Conservation (phyloP, 2,113 vertebrate genomes). For the Platichthys stellatus region DNA sequence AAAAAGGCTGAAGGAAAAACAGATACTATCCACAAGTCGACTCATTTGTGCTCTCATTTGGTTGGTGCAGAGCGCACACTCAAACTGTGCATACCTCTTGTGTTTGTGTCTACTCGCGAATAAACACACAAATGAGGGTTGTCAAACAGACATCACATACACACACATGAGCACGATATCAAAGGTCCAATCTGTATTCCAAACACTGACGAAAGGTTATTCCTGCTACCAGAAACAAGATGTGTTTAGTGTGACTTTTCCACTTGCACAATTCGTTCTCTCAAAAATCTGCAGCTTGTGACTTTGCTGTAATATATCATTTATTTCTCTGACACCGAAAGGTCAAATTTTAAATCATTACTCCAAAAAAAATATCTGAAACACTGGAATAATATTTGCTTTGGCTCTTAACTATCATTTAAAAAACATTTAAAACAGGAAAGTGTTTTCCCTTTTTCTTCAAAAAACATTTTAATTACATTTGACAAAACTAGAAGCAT, state of each 20-base stretch:
- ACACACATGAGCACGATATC: neutral
- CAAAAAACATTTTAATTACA: too few relatives aligned
- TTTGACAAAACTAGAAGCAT: too few relatives aligned
- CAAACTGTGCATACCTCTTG: slow-evolving; percentile 32
- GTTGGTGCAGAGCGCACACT: slow-evolving; percentile 34
- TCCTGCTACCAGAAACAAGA: slow-evolving; percentile 22
- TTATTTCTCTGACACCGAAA: neutral
- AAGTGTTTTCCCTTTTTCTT: too few relatives aligned
- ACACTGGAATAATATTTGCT: too few relatives aligned
- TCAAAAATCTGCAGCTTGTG: neutral
- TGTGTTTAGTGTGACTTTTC: slow-evolving; percentile 26
- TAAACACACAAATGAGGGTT: slow-evolving; percentile 22
- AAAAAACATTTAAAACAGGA: too few relatives aligned
- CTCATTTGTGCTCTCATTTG: slow-evolving; percentile 22
- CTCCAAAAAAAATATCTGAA: too few relatives aligned
- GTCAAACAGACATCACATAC: neutral
- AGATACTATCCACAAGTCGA: slow-evolving; percentile 28
- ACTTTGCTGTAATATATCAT: neutral
- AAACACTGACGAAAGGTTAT: slow-evolving; percentile 54
- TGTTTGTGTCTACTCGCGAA: slow-evolving; percentile 3
- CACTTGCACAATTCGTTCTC: slow-evolving; percentile 26
- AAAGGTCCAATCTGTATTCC: slow-evolving; percentile 51
- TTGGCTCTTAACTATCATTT: too few relatives aligned
- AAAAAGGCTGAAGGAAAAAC: slow-evolving; percentile 30
- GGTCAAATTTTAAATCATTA: neutral